Evolutionary conservation across 2,113 vertebrate genomes (phyloP), one percentile per base, ranked within the genome.

Genomic region (Sorex araneus): DNA sequence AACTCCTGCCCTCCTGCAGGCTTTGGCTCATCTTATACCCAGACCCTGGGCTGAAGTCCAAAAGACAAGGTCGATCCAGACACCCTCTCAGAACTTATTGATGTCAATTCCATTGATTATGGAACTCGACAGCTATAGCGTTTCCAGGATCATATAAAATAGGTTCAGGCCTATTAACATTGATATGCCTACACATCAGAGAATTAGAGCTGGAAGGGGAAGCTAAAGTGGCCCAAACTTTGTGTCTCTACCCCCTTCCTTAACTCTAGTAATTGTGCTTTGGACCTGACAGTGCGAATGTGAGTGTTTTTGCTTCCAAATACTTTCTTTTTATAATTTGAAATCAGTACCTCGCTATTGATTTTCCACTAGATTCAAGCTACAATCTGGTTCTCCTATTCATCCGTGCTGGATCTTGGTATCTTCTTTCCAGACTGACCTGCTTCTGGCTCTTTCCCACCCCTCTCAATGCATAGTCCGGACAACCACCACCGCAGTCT

Each of bases 21-120:
- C 43, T 11, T 87, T 66, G 32, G 67, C 69, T 86, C 85, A 63
- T 79, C 74, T 60, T 80, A 47, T 80, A 77, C 43, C 67, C 25
- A 54, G 0, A 18, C 34, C 27, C 30, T 45, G 87, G 54, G 60
- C 88, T 81, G 36, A 63, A 78, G 54, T 21, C 15, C 18, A 21
- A 70, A 70, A 13, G 25, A 8, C 13, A 82, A 25, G 13, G 6
- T 36, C 30, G 54, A 36, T 64, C 43, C 23, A 32, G 34, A 50
- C 16, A 50, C 30, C n/a, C 28, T 66, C 89, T 88, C 64, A 70
- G 76, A 89, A 70, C 8, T 8, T 78, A n/a, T 25, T 43, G 25
- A 30, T 13, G 5, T 30, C 54, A 75, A 63, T 57, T 54, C 36
- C 47, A 50, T 34, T 66, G 77, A 64, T 79, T 25, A 28, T 3